Base-by-base conservation (phyloP, 2,888 invertebrate species). In the Ecliptopera silaceata region DNA sequence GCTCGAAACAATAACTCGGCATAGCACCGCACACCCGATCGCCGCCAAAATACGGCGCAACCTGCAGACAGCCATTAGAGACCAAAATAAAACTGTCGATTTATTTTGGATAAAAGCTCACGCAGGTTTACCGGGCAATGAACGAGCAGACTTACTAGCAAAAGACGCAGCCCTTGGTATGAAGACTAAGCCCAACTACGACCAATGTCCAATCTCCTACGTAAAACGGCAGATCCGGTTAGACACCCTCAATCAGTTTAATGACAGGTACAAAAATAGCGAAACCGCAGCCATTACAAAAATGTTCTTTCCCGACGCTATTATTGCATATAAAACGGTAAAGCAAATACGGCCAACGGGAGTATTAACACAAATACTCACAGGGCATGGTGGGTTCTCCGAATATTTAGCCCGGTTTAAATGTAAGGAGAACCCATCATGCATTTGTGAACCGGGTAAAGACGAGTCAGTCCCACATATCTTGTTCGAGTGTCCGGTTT, bases 81-180 rank as follows among this genome's bases (percentile, higher is more conserved):
- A 2, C 13, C 34, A 29, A 11, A 39, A 29, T 8, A 54, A 51
- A 43, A 4, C 10, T n/a, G 29, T 51, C 1, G 11, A 15, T 1
- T 11, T 56, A 1, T 51, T 26, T 29, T 56, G 59, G 54, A 38
- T 54, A 0, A 59, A 47, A 12, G 59, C 59, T 1, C 59, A 54
- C 11, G 59, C 43, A 1, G 59, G 58, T 0, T 17, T 58, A 0
- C 44, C 18, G 11, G 59, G 51, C 0, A 20, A 20, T 4, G 20
- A 20, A 20, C 20, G 20, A 4, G 20, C 20, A 20, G 20, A 20
- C 4, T 3, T 31, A 11, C 47, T 59, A 0, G 59, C 54, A n/a
- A 59, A 59, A 22, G 26, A 47, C 0, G 56, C 20, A 20, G 20
- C 20, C 20, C 20, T 20, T 4, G 20, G 20, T 3, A 3, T 20